Conservation (phyloP, 2,113 vertebrate genomes). For the Spilogale gracilis region DNA sequence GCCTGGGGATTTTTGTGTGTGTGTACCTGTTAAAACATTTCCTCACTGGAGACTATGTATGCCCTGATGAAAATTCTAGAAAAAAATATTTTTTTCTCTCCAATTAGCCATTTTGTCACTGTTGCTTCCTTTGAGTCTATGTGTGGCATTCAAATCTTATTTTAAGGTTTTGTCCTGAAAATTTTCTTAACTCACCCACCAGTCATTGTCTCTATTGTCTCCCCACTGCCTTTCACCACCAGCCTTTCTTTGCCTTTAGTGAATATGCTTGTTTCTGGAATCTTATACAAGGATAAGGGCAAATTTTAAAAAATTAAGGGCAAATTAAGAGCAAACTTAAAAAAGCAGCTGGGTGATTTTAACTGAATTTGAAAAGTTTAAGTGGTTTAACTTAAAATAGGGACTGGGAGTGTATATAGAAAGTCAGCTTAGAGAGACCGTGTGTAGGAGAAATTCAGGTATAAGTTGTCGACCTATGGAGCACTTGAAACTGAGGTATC, state of each 20-base stretch:
- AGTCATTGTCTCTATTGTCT: accelerated
- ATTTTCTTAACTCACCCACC: not conserved
- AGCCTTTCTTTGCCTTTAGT: not conserved
- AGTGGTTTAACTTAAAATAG: not conserved
- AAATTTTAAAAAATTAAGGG: not conserved
- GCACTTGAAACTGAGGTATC: not conserved
- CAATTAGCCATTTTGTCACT: not conserved
- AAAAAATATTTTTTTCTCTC: not conserved
- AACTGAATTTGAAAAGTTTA: constrained; percentile 18
- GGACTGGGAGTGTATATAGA: not conserved
- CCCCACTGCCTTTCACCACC: accelerated
- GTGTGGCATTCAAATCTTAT: not conserved
- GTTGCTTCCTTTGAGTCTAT: not conserved
- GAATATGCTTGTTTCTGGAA: not conserved
- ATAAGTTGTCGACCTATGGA: not conserved
- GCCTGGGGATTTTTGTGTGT: not conserved
- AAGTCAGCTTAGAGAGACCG: not conserved
- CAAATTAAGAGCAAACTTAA: not conserved
- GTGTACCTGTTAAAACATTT: constrained; percentile 18
- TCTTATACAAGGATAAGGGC: not conserved
- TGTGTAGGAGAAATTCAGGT: not conserved
- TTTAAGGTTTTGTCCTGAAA: constrained; percentile 33
- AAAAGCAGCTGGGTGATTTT: not conserved
- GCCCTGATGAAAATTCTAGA: constrained; percentile 36
- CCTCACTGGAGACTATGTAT: constrained; percentile 15